Percentiles rank a stretch among this genome's conserved stretches.
Conservation (phyloP, 1,140 invertebrate genomes). For the Drosophila leontia region DNA sequence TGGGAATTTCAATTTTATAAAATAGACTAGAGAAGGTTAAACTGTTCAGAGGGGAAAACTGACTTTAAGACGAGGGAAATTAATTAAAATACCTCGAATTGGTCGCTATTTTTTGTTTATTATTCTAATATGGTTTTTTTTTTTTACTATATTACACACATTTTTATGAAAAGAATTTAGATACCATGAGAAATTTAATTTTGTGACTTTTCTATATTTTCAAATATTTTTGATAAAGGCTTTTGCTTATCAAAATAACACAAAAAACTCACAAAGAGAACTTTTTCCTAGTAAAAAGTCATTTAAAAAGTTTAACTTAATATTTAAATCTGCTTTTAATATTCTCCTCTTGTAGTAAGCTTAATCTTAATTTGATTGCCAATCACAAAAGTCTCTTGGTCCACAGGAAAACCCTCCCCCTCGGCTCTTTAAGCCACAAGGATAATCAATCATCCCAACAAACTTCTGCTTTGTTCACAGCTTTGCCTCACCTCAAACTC, state of each 20-base stretch:
- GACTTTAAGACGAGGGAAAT: neutral
- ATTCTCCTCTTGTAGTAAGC: neutral
- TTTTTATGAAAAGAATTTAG: no score
- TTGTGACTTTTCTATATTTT: no score
- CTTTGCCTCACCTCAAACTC: neutral
- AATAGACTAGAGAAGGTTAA: neutral
- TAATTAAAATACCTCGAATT: neutral
- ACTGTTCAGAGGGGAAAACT: neutral
- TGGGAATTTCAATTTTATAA: slow-evolving; percentile 2
- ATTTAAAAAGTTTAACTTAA: neutral
- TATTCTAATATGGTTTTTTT: no score
- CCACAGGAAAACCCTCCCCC: neutral
- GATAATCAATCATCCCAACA: slow-evolving; percentile 10
- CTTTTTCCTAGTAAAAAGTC: no score
- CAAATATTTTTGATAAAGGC: no score
- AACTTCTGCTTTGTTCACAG: neutral
- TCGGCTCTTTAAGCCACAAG: neutral
- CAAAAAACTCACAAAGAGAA: no score
- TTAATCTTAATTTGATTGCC: neutral
- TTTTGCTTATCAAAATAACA: no score
- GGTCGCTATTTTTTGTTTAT: no score
- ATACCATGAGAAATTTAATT: no score
- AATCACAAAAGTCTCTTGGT: neutral
- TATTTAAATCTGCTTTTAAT: neutral
- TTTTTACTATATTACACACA: no score